Base-by-base conservation (phyloP, 92 coral and sea anemone genomes). In the Porites rus region DNA sequence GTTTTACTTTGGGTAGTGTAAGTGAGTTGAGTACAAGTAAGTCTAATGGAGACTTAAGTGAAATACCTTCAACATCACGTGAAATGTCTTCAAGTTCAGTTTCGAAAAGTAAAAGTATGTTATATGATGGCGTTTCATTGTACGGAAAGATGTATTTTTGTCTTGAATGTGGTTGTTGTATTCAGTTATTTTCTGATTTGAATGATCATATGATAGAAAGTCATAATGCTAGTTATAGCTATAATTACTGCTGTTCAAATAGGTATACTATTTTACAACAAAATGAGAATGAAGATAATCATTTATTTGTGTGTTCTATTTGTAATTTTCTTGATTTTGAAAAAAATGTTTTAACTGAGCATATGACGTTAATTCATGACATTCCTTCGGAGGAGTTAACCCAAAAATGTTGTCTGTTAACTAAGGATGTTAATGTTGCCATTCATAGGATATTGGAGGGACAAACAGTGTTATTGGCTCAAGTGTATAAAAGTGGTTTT, bases 351-450 rank as follows among this genome's bases (percentile, higher is more conserved):
- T 16, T 60, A 2, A 77, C 24, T 54, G 52, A 77, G 6, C 82
- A 77, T 20, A 60, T 77, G 82, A 46, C 69, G 10, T 10, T 60
- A 59, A 51, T 60, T 10, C 82, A 77, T 77, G 82, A 77, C 61
- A 28, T 77, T 59, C 54, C 70, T 16, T 64, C 69, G 0, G 70
- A 64, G 14, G 62, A 74, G 50, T 51, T 74, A 20, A 19, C 8
- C 0, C 28, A 11, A 54, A 51, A 74, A 19, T 51, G 10, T 74
- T 8, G 11, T 24, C 6, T n/a, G 7, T 5, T 2, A 14, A n/a
- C 18, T 60, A 51, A 51, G 52, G 21, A 8, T 12, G 18, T 59
- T 24, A 25, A 77, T 8, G n/a, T 77, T 12, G 58, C 20, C 12
- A 56, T 60, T 10, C 70, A 77, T n/a, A 60, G 28, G 24, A 31